These are phyloP conservation scores for Dryadula phaetusa DNA, from an alignment of 2,888 invertebrate genomes.

Conservation along the genomic window DNA sequence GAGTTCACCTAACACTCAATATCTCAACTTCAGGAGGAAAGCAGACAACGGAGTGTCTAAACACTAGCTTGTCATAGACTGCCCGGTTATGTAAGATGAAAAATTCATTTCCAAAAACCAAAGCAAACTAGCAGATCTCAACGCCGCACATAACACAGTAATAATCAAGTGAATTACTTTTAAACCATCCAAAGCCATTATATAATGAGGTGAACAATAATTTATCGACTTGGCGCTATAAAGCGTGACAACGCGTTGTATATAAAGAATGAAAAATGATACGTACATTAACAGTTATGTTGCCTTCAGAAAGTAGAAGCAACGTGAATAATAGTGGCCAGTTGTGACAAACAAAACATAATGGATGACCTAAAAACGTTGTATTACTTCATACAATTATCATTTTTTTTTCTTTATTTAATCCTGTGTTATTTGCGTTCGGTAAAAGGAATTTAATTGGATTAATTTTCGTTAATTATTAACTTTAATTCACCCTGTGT, in stretches of 20 bases:
- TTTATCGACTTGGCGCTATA: not conserved
- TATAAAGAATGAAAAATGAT: constrained; percentile 72
- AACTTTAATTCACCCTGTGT: too few species aligned
- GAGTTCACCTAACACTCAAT: too few species aligned
- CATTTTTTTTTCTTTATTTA: not conserved
- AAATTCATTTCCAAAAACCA: too few species aligned
- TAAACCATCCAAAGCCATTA: constrained; percentile 11
- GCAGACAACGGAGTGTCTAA: too few species aligned
- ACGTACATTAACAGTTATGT: constrained; percentile 47
- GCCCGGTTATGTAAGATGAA: too few species aligned
- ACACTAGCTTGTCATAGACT: too few species aligned
- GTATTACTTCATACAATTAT: constrained; percentile 14
- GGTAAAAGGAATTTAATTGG: too few species aligned
- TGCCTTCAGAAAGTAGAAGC: constrained; percentile 39
- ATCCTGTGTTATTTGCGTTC: too few species aligned
- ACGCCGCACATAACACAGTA: too few species aligned
- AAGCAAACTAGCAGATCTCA: too few species aligned
- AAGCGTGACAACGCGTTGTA: constrained; percentile 30
- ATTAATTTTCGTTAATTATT: too few species aligned
- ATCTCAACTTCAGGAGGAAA: too few species aligned
- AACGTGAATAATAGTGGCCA: constrained; percentile 42
- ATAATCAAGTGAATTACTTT: not conserved
- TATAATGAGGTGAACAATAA: not conserved
- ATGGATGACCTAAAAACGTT: constrained; percentile 8
- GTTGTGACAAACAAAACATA: constrained; percentile 32